Percentiles rank a stretch among this genome's conserved stretches.
These are phyloP conservation scores for Aphodius sticticus DNA, from an alignment of 2,888 invertebrate species.

Conservation along the genomic window DNA sequence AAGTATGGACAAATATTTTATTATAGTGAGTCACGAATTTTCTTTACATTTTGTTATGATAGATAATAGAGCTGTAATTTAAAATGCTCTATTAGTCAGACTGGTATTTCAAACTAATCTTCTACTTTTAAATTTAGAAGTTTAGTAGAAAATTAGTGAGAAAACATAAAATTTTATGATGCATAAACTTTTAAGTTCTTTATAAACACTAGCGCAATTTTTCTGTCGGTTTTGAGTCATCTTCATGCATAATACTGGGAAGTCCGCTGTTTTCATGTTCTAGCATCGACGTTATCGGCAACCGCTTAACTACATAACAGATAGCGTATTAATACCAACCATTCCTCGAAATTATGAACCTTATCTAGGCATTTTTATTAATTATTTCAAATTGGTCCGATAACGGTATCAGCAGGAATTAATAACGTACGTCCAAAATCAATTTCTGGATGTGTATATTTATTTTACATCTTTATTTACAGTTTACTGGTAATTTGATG, in stretches of 20 bases:
- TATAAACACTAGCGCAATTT: background rate
- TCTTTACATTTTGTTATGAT: too few species aligned
- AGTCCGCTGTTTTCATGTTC: background rate
- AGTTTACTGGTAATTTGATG: too few species aligned
- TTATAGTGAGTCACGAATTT: too few species aligned
- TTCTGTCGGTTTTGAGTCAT: too few species aligned
- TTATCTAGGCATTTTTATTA: conserved; percentile 4
- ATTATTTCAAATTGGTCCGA: background rate
- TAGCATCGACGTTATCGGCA: background rate
- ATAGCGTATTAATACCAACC: background rate
- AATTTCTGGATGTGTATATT: background rate
- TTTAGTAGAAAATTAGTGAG: background rate
- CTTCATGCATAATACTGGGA: background rate
- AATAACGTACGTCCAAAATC: background rate
- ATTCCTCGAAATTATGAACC: conserved; percentile 4
- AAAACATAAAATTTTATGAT: background rate
- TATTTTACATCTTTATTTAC: background rate
- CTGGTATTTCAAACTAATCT: too few species aligned
- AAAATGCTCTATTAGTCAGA: too few species aligned
- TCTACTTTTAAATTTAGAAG: background rate
- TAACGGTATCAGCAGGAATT: background rate
- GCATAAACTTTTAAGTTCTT: background rate
- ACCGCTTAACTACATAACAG: background rate
- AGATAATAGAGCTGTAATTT: too few species aligned
- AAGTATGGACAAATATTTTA: too few species aligned